Evolutionary conservation across 2,888 invertebrate genomes (phyloP).

Genomic region (Alloplasta piceator): DNA sequence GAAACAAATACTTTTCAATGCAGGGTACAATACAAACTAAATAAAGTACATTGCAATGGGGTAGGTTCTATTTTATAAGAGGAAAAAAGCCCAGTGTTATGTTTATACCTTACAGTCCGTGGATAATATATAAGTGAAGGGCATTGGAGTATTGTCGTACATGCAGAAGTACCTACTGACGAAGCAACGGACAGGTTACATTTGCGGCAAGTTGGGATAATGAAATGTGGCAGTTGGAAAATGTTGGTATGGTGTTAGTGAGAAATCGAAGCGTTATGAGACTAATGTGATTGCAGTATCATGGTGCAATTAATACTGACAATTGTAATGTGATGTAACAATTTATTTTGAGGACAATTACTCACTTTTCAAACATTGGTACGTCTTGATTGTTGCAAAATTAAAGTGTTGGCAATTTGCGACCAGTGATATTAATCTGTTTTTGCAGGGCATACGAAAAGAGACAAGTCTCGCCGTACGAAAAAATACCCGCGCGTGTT

Average conservation of each 20-base stretch:
- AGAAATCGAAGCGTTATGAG: constrained; percentile 23
- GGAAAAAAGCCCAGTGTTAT: constrained; percentile 22
- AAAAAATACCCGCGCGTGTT: too few relatives aligned
- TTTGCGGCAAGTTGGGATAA: constrained; percentile 23
- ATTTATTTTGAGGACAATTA: too few relatives aligned
- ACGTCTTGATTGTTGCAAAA: too few relatives aligned
- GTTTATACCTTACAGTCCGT: constrained; percentile 22
- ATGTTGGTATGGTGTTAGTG: constrained; percentile 15
- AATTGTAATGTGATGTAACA: too few relatives aligned
- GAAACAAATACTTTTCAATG: constrained; percentile 20
- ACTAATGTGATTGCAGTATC: constrained; percentile 19
- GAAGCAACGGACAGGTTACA: constrained; percentile 29
- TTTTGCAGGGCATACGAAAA: too few relatives aligned
- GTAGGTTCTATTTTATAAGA: constrained; percentile 23
- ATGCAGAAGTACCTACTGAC: constrained; percentile 14
- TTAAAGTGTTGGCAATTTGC: too few relatives aligned
- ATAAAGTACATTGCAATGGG: constrained; percentile 22
- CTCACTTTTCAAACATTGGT: too few relatives aligned
- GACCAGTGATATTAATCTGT: too few relatives aligned
- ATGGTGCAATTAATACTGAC: too few relatives aligned
- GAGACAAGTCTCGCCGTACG: too few relatives aligned
- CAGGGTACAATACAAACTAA: constrained; percentile 17
- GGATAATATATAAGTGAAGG: constrained; percentile 24
- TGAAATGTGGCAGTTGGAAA: constrained; percentile 15
- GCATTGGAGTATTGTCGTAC: constrained; percentile 9